Evolutionary conservation across 2,888 invertebrate genomes (phyloP).

Genomic region (Galerucella pusilla): DNA sequence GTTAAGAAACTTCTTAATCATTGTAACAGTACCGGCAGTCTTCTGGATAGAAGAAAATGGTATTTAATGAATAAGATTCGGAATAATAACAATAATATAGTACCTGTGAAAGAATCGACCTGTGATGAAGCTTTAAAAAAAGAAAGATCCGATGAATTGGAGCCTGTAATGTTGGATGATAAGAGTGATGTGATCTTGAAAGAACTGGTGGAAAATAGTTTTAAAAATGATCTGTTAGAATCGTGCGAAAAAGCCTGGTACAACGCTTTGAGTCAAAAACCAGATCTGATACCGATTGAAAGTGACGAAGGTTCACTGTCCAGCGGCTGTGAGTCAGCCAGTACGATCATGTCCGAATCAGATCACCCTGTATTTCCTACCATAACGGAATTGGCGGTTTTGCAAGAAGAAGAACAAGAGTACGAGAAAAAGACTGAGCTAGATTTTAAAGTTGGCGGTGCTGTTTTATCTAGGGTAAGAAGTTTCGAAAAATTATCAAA

Average conservation of each 20-base stretch:
- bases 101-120: constrained; percentile 42
- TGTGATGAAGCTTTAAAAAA: constrained; percentile 33
- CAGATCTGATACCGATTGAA: constrained; percentile 71
- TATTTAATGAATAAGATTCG: constrained; percentile 41
- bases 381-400: constrained; percentile 36
- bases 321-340: constrained; percentile 83
- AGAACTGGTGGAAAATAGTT: constrained; percentile 57
- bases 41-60: constrained; percentile 53
- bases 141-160: constrained; percentile 26
- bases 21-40: constrained; percentile 57
- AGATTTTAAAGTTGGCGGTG: constrained; percentile 65
- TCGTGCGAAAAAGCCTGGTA: constrained; percentile 61
- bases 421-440: constrained; percentile 58
- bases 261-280: constrained; percentile 56
- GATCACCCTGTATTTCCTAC: constrained; percentile 59
- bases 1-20: constrained; percentile 57
- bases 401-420: constrained; percentile 48
- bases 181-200: constrained; percentile 59
- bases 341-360: constrained; percentile 74
- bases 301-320: constrained; percentile 82
- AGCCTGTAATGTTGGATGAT: constrained; percentile 51
- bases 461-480: constrained; percentile 58
- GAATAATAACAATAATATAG: constrained; percentile 27
- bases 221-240: constrained; percentile 59
- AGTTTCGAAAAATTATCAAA: constrained; percentile 57